phyloP scores from a whole-genome alignment of 2,797 vertebrate species.

The Darevskia nairensis region DNA sequence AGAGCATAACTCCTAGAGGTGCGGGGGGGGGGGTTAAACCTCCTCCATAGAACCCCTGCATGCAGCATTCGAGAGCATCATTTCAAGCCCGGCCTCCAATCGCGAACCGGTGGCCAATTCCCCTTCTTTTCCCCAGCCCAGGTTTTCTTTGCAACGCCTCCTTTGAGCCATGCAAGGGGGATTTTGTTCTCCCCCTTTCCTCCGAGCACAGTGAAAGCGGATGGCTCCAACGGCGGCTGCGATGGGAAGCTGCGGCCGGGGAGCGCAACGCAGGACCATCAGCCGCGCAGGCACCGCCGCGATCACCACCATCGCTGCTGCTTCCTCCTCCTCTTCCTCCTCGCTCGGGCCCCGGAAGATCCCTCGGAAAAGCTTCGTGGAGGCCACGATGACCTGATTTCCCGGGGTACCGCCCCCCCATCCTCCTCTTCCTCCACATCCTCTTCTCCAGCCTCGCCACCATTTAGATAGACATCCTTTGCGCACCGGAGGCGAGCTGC shows the following conservation, averaged over 20 bases:
- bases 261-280: constrained; percentile 13
- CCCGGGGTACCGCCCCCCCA: not conserved
- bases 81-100: not conserved
- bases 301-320: not conserved
- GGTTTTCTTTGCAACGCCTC: constrained; percentile 75
- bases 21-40: too few species aligned
- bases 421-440: too few species aligned
- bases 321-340: too few species aligned
- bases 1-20: too few species aligned
- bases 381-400: constrained; percentile 57
- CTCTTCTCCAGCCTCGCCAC: not conserved
- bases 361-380: constrained; percentile 53
- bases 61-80: not conserved
- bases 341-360: constrained; percentile 38
- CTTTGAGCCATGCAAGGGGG: constrained; percentile 62
- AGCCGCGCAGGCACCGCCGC: not conserved
- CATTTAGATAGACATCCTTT: not conserved
- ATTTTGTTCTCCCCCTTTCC: not conserved
- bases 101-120: not conserved
- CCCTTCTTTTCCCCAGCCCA: constrained; percentile 66
- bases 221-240: constrained; percentile 48
- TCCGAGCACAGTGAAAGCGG: constrained; percentile 59
- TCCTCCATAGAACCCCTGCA: not conserved
- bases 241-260: constrained; percentile 40
- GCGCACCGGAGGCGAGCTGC: not conserved